Base-by-base conservation (phyloP, 1,140 invertebrate genomes). In the Nasonia giraulti region DNA sequence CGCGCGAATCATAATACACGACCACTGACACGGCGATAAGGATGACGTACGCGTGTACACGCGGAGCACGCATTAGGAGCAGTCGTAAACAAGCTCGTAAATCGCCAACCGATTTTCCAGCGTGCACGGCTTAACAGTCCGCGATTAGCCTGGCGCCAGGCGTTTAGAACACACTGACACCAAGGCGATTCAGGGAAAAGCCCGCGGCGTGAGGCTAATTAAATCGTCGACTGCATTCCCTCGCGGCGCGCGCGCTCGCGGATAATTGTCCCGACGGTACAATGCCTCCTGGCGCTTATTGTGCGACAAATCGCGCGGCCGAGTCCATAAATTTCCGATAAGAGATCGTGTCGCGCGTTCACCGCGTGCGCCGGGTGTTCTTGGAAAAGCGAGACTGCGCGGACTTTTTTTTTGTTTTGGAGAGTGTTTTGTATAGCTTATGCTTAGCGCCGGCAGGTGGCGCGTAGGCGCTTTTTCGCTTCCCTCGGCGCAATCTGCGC, bases 241-340 rank as follows among this genome's bases (percentile, higher is more conserved):
- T 62, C 6, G 50, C 17, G 17, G 17, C 50, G 50, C 12, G 47
- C 47, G 20, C 31, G 27, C 27, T 37, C 71, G 50, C 17, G 50
- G 17, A 83, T 77, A 83, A 83, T 68, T 83, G 74, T 55, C 50
- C 50, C 40, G 7, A 5, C 81, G 0, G 27, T 47, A 55, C 69
- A 82, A 82, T 82, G 80, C 12, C 69, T 55, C 17, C 50, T 55
- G 55, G 69, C 69, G 69, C 69, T 27, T 27, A 31, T 33, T 27
- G 17, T 27, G 33, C 62, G 75, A 77, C 75, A 77, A 77, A 77
- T 77, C 75, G 75, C 20, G 6, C 44, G 44, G 17, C n/a, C 44
- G 40, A 83, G 31, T 83, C 75, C 82, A 83, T 83, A 83, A 83
- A 83, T 83, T 69, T n/a, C 12, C 82, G 82, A 77, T 83, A 83